A percentile compares a stretch with the other conserved stretches of the same genome.
phyloP scores from a whole-genome alignment of 2,113 vertebrate genomes.

The Oncorhynchus tshawytscha region DNA sequence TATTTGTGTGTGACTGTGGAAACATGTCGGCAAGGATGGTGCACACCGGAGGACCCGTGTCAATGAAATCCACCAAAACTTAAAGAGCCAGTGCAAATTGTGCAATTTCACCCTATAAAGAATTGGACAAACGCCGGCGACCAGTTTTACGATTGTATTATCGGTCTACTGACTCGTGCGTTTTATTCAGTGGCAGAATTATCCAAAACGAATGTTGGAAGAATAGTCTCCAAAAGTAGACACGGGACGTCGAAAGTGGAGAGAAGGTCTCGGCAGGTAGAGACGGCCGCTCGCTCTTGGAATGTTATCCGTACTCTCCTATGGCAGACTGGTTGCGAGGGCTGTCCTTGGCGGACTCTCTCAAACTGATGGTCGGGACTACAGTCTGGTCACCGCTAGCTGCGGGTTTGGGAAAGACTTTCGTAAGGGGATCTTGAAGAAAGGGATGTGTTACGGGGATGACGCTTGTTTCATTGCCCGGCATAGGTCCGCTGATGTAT shows the following conservation, averaged over 20 bases:
- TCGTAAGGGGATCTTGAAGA: slow-evolving; percentile 97
- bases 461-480: slow-evolving; percentile 96
- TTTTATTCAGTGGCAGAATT: background rate
- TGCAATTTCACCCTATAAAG: background rate
- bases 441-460: slow-evolving; percentile 97
- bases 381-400: slow-evolving; percentile 92
- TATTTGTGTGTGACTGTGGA: slow-evolving; percentile 3
- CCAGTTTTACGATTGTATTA: background rate
- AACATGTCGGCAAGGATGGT: slow-evolving; percentile 63
- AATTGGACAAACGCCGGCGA: background rate
- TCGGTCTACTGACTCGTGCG: slow-evolving; percentile 7
- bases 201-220: background rate
- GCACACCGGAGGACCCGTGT: slow-evolving; percentile 49
- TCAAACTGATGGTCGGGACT: slow-evolving; percentile 93
- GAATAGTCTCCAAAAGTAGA: slow-evolving; percentile 1
- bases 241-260: background rate
- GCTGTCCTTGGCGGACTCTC: slow-evolving; percentile 97
- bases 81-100: slow-evolving; percentile 26
- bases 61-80: slow-evolving; percentile 28
- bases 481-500: slow-evolving; percentile 86
- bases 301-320: slow-evolving; percentile 98
- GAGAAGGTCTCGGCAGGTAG: slow-evolving; percentile 22
- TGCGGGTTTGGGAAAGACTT: slow-evolving; percentile 98
- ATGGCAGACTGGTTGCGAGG: slow-evolving; percentile 95
- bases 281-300: slow-evolving; percentile 36